A percentile compares a stretch with the other conserved stretches of the same genome.
These are phyloP conservation scores for Manis pentadactyla DNA, from an alignment of 2,797 vertebrate species.

Conservation along the genomic window DNA sequence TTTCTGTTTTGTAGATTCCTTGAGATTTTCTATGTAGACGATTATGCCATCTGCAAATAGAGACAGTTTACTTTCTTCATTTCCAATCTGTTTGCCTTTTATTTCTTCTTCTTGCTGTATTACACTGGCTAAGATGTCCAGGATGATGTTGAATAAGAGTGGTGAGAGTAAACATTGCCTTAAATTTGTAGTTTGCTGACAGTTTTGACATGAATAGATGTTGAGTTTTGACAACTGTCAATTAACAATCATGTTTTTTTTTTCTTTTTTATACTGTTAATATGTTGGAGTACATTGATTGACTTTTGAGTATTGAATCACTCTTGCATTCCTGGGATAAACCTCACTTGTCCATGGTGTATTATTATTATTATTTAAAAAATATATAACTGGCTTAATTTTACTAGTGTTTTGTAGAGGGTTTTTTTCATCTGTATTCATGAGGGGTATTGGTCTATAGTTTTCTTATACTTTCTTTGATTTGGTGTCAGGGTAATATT, in stretches of 20 bases:
- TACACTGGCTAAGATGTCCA: neutral
- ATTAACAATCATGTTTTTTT: neutral
- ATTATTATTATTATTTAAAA: neutral
- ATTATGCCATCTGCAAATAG: neutral
- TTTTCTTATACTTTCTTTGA: neutral
- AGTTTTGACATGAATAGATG: neutral
- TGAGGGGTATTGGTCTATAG: neutral
- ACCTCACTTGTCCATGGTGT: neutral
- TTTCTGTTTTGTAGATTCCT: neutral
- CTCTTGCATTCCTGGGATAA: neutral
- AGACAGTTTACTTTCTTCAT: neutral
- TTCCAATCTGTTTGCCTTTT: conserved; percentile 9
- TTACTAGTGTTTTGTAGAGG: neutral
- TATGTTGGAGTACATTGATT: neutral
- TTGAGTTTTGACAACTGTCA: neutral
- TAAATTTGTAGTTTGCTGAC: neutral
- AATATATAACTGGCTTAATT: neutral
- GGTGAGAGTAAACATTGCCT: neutral
- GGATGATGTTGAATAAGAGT: neutral
- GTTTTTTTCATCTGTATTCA: neutral
- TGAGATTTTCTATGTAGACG: neutral
- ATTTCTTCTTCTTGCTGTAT: neutral
- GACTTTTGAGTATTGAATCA: neutral
- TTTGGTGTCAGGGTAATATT: neutral
- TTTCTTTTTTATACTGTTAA: neutral